Evolutionary conservation across 2,797 vertebrate genomes (phyloP), one percentile per base, ranked within the genome.

Genomic region (Phalloptychus januarius): DNA sequence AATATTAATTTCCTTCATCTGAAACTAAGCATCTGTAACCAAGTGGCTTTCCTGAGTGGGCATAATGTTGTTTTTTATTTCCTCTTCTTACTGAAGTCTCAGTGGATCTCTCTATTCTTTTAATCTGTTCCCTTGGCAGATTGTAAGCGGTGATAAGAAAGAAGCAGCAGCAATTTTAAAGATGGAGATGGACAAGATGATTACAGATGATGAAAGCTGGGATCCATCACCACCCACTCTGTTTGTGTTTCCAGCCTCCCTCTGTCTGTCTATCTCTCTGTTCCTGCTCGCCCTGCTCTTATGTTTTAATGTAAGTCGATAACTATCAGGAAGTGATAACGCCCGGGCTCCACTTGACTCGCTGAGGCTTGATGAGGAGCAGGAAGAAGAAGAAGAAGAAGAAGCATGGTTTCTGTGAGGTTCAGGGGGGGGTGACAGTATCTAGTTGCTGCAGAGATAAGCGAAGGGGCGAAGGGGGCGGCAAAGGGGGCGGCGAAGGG

Each of bases 301-400:
- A 88, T 92, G 91, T 92, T 93, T 89, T 92, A 94, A 94, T 93
- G 91, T 85, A 90, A 91, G 90, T 91, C 85, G 91, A 94, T 93
- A 92, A 85, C 89, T 86, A 94, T 93, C 93, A 86, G 85, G 75
- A 71, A 45, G 86, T 87, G 93, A 93, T 93, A 93, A 93, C 87
- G 86, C 87, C 82, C 2, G 52, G 81, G 89, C 85, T 85, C 74
- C 33, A 67, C 85, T 84, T 42, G 58, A 88, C 86, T 79, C 58
- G 79, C 79, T 38, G 50, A 79, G 76, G 83, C 86, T 82, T 82
- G 83, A 91, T 88, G 88, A 90, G 87, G 86, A 81, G 84, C 84
- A 85, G 77, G 74, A 75, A 76, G 50, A 46, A 90, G 87, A 85
- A 81, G 84, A 85, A 76, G 77, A 74, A 78, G 52, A 54, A 72